Conservation (phyloP, 2,113 vertebrate species). For the Corydoras sp. region DNA sequence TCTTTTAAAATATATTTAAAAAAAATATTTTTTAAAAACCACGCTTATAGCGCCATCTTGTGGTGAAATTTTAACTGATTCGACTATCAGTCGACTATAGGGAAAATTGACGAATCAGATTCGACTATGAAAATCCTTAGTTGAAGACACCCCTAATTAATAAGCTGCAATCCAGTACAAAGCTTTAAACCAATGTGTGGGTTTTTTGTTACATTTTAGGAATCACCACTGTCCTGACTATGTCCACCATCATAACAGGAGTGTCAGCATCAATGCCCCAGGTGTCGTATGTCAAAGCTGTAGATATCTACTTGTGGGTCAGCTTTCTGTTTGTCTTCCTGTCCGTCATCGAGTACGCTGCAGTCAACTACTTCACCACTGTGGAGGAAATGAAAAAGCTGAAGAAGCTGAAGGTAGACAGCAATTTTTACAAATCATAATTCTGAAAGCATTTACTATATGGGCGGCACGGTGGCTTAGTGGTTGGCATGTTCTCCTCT, state of each 20-base stretch:
- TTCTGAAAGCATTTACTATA: neutral
- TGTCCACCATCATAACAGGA: constrained; percentile 87
- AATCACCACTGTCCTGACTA: constrained; percentile 85
- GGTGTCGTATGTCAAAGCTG: constrained; percentile 88
- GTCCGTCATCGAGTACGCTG: constrained; percentile 83
- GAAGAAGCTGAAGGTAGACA: constrained; percentile 53
- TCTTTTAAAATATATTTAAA: too few species aligned
- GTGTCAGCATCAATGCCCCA: constrained; percentile 87
- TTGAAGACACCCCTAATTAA: too few species aligned
- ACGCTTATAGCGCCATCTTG: too few species aligned
- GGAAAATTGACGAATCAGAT: too few species aligned
- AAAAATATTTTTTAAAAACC: too few species aligned
- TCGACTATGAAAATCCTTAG: too few species aligned
- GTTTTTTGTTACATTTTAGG: constrained; percentile 58
- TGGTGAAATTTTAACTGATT: too few species aligned
- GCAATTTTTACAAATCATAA: neutral
- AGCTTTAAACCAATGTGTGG: neutral
- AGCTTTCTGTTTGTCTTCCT: constrained; percentile 91
- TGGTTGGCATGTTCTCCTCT: too few species aligned
- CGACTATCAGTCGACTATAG: too few species aligned
- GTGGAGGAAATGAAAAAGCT: constrained; percentile 76
- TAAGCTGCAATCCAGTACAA: too few species aligned
- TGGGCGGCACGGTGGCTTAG: too few species aligned
- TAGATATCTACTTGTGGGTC: constrained; percentile 87
- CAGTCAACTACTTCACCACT: constrained; percentile 88